Evolutionary conservation across 2,797 vertebrate genomes (phyloP).

Genomic region (Leptatherina wallacei): DNA sequence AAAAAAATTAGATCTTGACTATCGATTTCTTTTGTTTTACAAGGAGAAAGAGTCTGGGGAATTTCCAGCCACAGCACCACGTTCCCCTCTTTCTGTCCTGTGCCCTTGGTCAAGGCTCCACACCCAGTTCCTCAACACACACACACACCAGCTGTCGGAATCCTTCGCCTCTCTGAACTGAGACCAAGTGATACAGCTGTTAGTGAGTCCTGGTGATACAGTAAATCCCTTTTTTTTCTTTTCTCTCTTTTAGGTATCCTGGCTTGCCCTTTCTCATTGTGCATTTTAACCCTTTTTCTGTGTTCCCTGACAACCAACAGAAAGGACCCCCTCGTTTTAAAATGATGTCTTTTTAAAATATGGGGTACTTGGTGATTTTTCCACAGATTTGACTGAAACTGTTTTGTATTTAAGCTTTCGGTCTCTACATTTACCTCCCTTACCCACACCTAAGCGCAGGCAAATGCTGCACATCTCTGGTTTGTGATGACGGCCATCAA

Average conservation of each 20-base stretch:
- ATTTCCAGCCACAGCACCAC: constrained; percentile 54
- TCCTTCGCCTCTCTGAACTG: constrained; percentile 85
- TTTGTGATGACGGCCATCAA: constrained; percentile 41
- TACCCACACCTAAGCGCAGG: constrained; percentile 29
- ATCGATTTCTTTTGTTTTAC: constrained; percentile 57
- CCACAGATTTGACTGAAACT: not conserved
- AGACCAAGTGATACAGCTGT: constrained; percentile 88
- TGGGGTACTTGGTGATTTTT: not conserved
- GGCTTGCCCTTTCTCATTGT: constrained; percentile 67
- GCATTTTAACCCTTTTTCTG: constrained; percentile 42
- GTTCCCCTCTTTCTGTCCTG: constrained; percentile 52
- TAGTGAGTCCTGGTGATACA: constrained; percentile 64
- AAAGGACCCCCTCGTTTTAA: not conserved
- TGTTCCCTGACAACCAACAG: constrained; percentile 27
- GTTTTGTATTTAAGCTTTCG: constrained; percentile 20
- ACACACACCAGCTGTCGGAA: constrained; percentile 81
- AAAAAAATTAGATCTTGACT: constrained; percentile 10
- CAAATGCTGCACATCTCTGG: constrained; percentile 30
- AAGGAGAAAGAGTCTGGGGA: constrained; percentile 48
- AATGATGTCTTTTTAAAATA: not conserved
- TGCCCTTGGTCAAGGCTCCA: constrained; percentile 78
- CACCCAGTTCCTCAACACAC: constrained; percentile 54
- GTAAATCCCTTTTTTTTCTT: constrained; percentile 54
- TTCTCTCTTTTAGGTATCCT: constrained; percentile 28
- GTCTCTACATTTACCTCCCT: constrained; percentile 37